Conservation (phyloP, 2,888 invertebrate species). For the Machimus rusticus region DNA sequence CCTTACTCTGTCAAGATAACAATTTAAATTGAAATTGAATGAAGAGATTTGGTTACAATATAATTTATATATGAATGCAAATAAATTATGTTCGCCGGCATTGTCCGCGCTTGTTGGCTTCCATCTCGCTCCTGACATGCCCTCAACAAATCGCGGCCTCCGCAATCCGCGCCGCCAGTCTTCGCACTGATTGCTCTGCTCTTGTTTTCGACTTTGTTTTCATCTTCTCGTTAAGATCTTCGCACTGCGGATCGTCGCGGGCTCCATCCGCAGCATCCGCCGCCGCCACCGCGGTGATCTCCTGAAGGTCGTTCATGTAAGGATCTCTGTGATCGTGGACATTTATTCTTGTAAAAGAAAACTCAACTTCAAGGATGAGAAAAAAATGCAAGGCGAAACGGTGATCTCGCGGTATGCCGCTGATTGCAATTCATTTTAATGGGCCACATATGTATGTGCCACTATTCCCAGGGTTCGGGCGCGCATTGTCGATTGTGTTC, state of each 20-base stretch:
- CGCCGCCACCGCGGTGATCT: neutral
- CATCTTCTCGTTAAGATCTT: slow-evolving; percentile 35
- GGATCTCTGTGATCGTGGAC: slow-evolving; percentile 37
- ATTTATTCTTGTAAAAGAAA: slow-evolving; percentile 21
- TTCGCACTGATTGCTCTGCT: slow-evolving; percentile 36
- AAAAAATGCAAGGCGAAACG: slow-evolving; percentile 1
- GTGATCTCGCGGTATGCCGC: slow-evolving; percentile 28
- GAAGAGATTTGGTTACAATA: slow-evolving; percentile 63
- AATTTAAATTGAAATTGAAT: slow-evolving; percentile 63
- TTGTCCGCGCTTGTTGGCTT: slow-evolving; percentile 43
- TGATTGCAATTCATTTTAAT: slow-evolving; percentile 34
- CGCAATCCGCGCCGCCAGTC: slow-evolving; percentile 23
- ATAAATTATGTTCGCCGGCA: slow-evolving; percentile 55
- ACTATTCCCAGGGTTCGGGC: neutral
- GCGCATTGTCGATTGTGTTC: slow-evolving; percentile 15
- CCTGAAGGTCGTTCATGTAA: slow-evolving; percentile 38
- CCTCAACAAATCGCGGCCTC: slow-evolving; percentile 34
- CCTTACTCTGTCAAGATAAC: slow-evolving; percentile 60
- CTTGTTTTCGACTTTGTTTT: slow-evolving; percentile 36
- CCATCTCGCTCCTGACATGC: slow-evolving; percentile 29
- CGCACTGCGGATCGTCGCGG: neutral
- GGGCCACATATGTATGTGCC: neutral
- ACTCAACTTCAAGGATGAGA: slow-evolving; percentile 22
- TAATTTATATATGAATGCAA: slow-evolving; percentile 61
- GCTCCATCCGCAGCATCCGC: neutral